Evolutionary conservation across 2,113 vertebrate species (phyloP), one percentile per base, ranked within the genome.

Genomic region (Lichenostomus cassidix): DNA sequence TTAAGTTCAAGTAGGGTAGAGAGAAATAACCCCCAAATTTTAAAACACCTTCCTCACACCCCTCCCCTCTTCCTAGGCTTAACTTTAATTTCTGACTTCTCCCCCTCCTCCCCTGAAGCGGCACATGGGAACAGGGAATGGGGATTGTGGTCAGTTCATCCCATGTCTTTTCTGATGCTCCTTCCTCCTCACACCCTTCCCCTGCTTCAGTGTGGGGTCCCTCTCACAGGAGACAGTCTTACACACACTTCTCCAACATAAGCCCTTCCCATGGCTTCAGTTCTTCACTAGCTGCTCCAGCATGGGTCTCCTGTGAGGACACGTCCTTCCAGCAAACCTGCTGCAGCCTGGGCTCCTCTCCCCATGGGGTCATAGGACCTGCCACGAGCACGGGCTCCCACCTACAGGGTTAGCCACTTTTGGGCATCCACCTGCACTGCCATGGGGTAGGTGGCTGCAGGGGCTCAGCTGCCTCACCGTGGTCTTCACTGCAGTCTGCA

Each of bases 371-470:
- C 41, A 56, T 0, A 5, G 29, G 11, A 28, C 18, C 52, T 60
- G 20, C 20, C 53, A 67, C 35, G 1, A 87, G 22, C 5, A 3
- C 5, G 4, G 49, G 9, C 37, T 63, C 13, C 49, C 11, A 10
- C 47, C 44, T 39, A 8, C 4, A 16, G 10, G 22, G 8, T 12
- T 16, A 55, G 6, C 33, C 12, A 73, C 35, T 24, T 71, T 21
- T 7, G 15, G 23, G 11, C 13, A 76, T 16, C 23, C 28, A 37
- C 5, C 39, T 59, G 29, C 31, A 60, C 41, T 4, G 24, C 41
- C 20, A 63, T 1, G 4, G 47, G 0, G 0, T 9, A 16, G 24
- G 11, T 12, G 24, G 31, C 50, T 59, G n/a, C 31, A 53, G n/a
- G 28, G 10, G 9, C 7, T 56, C 23, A 39, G 9, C 46, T 62